These are phyloP conservation scores for Linurgus olivaceus DNA, from an alignment of 2,797 vertebrate genomes.

Conservation along the genomic window DNA sequence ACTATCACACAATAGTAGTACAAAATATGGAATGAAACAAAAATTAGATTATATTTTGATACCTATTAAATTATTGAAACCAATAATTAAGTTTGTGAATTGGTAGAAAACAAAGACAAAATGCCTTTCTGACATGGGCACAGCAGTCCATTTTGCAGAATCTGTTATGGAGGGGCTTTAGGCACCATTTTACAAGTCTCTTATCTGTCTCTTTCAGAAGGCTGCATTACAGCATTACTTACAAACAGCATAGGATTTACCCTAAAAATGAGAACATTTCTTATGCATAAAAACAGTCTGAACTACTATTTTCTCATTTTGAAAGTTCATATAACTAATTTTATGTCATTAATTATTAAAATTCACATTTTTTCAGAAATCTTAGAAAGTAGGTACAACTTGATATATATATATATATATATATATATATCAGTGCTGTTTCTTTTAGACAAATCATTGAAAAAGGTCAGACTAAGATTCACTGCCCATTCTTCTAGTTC, in stretches of 20 bases:
- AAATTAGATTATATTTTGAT: not conserved
- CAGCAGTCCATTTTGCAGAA: not conserved
- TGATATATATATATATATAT: not conserved
- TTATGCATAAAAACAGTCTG: not conserved
- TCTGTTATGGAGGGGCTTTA: not conserved
- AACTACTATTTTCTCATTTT: not conserved
- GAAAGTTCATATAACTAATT: not conserved
- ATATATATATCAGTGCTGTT: not conserved
- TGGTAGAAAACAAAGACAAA: not conserved
- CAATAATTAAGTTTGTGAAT: not conserved
- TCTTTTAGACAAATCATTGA: not conserved
- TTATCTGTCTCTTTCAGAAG: not conserved
- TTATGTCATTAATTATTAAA: not conserved
- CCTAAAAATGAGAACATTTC: not conserved
- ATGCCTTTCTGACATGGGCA: not conserved
- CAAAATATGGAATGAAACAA: not conserved
- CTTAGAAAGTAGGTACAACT: not conserved
- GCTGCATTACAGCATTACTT: not conserved
- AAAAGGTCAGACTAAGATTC: constrained; percentile 2
- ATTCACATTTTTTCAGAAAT: not conserved
- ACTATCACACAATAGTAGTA: not conserved
- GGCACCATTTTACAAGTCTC: not conserved
- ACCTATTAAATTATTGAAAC: not conserved
- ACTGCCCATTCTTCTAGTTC: not conserved
- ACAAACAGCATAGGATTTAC: not conserved